Base-by-base conservation (phyloP, 2,113 vertebrate genomes). In the Mugil cephalus region DNA sequence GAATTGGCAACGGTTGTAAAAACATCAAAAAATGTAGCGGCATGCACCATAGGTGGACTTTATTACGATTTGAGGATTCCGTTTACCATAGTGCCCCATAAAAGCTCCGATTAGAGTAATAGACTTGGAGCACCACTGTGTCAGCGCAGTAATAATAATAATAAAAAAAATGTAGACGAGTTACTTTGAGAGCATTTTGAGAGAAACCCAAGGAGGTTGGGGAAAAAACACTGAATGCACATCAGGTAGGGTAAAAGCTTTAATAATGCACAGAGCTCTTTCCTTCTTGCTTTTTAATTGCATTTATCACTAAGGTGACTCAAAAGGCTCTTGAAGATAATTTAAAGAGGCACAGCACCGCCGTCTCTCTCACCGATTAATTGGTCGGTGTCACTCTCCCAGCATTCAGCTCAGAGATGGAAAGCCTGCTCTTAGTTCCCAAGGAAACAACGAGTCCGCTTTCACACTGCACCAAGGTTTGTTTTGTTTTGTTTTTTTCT, bases 391-490 rank as follows among this genome's bases (percentile, higher is more conserved):
- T 53, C 73, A 47, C 68, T 82, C 60, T 19, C 39, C 21, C 63
- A 35, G 74, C 76, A 13, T 72, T 80, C 66, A 18, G 30, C 70
- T 19, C 42, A 1, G 62, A 58, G 54, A 84, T 52, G 34, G 60
- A 77, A 56, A 61, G 64, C 48, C 74, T 65, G 17, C 65, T 66
- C 67, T 53, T 78, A 11, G 90, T 92, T 90, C 61, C 90, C 91
- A 90, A 62, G 90, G 90, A 83, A 91, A 91, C 90, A 8, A 56
- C 62, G 6, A 63, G 54, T 34, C 66, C 2, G 5, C 39, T 67
- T 70, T 75, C 69, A 74, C 61, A 43, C 77, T 58, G 73, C 66
- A 65, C 68, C 75, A 62, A 47, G 10, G 4, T 36, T 61, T 8
- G 58, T 18, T 35, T 30, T 48, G n/a, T n/a, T n/a, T n/a, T n/a